Evolutionary conservation across 1,140 invertebrate species (phyloP).

Genomic region (Halictus rubicundus): DNA sequence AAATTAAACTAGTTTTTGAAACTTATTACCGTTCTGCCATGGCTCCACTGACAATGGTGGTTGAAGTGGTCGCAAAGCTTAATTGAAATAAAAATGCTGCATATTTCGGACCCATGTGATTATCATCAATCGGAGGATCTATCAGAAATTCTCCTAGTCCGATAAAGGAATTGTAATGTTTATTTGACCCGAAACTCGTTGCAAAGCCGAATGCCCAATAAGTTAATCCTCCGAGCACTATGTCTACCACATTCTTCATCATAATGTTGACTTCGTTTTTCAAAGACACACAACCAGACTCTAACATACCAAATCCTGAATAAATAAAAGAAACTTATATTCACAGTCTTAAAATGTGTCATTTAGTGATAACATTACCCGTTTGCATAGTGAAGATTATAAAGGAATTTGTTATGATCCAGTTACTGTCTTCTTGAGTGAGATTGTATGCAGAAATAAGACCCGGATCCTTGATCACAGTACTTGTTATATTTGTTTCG

Average conservation of each 20-base stretch:
- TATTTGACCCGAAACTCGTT: slow-evolving; percentile 90
- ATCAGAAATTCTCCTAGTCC: slow-evolving; percentile 85
- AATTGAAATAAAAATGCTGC: slow-evolving; percentile 93
- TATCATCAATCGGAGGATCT: slow-evolving; percentile 85
- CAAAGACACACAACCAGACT: slow-evolving; percentile 94
- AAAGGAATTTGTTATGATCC: slow-evolving; percentile 96
- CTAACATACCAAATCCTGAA: slow-evolving; percentile 93
- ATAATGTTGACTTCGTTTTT: slow-evolving; percentile 99
- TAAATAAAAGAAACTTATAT: neutral
- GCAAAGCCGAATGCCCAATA: slow-evolving; percentile 98
- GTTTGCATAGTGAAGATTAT: slow-evolving; percentile 99
- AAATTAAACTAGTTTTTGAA: neutral
- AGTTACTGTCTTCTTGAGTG: slow-evolving; percentile 91
- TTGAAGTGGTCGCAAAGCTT: slow-evolving; percentile 94
- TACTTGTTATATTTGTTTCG: slow-evolving; percentile 42
- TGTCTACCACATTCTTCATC: slow-evolving; percentile 97
- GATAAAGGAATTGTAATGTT: slow-evolving; percentile 87
- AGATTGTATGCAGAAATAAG: slow-evolving; percentile 80
- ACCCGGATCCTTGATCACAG: slow-evolving; percentile 41
- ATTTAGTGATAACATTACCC: slow-evolving; percentile 81
- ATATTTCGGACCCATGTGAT: slow-evolving; percentile 88
- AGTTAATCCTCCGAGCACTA: slow-evolving; percentile 94
- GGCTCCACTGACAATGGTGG: slow-evolving; percentile 94
- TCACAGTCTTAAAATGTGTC: too few species aligned
- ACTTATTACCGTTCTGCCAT: slow-evolving; percentile 90